phyloP scores from a whole-genome alignment of 2,888 invertebrate genomes.

The Eupithecia tripunctaria region DNA sequence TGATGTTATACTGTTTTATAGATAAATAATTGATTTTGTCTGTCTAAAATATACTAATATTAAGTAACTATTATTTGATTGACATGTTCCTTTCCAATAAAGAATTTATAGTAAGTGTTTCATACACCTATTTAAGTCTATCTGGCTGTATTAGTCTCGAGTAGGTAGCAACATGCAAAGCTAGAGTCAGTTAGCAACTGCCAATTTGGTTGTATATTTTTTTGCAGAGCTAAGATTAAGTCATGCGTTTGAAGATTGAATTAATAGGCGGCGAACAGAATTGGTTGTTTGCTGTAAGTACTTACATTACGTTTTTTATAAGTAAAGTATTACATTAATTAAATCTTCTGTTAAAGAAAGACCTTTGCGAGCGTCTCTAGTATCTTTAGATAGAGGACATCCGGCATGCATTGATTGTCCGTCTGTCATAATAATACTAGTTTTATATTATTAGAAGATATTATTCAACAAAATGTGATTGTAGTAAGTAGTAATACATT shows the following conservation, averaged over 20 bases:
- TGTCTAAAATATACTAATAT: neutral
- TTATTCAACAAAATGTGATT: constrained; percentile 6
- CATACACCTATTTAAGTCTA: neutral
- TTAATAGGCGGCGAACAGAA: constrained; percentile 22
- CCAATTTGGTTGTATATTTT: constrained; percentile 52
- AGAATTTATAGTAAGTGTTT: too few species aligned
- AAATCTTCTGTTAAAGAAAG: neutral
- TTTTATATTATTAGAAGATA: constrained; percentile 9
- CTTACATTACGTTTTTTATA: neutral
- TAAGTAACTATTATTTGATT: neutral
- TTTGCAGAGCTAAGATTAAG: constrained; percentile 57
- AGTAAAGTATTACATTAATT: neutral
- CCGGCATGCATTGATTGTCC: constrained; percentile 2
- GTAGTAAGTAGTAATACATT: constrained; percentile 6
- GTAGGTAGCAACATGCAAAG: neutral
- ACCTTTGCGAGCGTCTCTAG: neutral
- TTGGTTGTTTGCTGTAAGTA: neutral
- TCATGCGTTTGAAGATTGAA: constrained; percentile 45
- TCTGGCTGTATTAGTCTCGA: neutral
- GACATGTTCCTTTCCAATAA: too few species aligned
- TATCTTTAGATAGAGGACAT: neutral
- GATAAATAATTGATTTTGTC: too few species aligned
- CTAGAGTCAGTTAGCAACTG: constrained; percentile 44
- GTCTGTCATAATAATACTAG: neutral
- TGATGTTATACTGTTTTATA: too few species aligned